Base-by-base conservation (phyloP, 1,140 invertebrate species). In the Vanessa tameamea region DNA sequence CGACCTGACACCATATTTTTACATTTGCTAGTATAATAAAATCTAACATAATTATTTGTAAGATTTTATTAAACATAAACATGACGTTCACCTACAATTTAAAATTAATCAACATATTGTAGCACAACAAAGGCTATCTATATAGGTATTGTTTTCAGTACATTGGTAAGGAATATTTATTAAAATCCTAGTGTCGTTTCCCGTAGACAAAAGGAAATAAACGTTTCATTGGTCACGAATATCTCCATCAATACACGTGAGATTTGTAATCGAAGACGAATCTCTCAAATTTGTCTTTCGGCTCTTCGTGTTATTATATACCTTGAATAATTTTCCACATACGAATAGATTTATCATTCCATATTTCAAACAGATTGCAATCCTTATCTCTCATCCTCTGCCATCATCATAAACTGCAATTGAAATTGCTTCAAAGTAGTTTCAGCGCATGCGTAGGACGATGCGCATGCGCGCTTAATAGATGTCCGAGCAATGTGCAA, bases 361-460 rank as follows among this genome's bases (percentile, higher is more conserved):
- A 61, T 37, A 61, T 31, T 61, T 61, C 26, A 57, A 57, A 57
- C 16, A 61, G 26, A 61, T 31, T 37, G 57, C 57, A 61, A 61
- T 68, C 51, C 51, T 23, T 68, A 68, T 57, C 37, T 69, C 26
- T 48, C 31, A 61, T 61, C 26, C 16, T 68, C 51, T 59, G 31
- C 16, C 66, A 69, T 61, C 57, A 61, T 61, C 57, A 64, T 70
- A 70, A 70, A 70, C 57, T 70, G 72, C 55, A 73, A 47, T 57
- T 63, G 57, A 59, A 73, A 51, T 73, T 73, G 65, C 43, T 47
- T 67, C 64, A 53, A 73, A 68, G 57, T 64, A 64, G 53, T 72
- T 55, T 55, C 37, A 65, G 64, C 16, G 15, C 57, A 26, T 61
- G 68, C 68, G 68, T 70, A 57, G 55, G 64, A 67, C 47, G 65